These are phyloP conservation scores for Morbakka virulenta DNA, from an alignment of 30 jellyfish, hydroid and myxozoan species.

Conservation along the genomic window DNA sequence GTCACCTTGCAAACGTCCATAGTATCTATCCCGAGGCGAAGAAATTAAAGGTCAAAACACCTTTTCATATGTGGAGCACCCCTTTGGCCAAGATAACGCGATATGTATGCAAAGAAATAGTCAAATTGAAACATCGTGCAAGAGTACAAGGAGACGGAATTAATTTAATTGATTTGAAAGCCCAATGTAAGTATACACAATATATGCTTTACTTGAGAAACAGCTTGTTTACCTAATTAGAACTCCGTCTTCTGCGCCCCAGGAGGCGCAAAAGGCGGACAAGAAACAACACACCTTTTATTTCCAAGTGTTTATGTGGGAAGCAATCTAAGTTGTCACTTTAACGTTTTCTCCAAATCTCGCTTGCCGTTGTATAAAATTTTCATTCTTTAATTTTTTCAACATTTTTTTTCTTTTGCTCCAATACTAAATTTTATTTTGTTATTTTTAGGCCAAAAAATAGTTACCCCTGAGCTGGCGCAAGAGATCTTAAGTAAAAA, in stretches of 20 bases:
- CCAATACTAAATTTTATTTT: too few species aligned
- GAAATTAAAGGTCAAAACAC: conserved; percentile 93
- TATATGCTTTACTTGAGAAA: too few species aligned
- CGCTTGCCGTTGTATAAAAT: too few species aligned
- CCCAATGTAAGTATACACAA: conserved; percentile 74
- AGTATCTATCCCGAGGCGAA: conserved; percentile 87
- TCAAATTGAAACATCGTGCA: conserved; percentile 71
- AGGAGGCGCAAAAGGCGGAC: too few species aligned
- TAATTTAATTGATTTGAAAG: conserved; percentile 55
- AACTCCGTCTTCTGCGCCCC: too few species aligned
- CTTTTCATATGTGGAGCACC: conserved; percentile 77
- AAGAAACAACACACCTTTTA: too few species aligned
- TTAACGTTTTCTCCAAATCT: too few species aligned
- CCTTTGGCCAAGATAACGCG: conserved; percentile 71
- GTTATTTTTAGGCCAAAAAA: conserved; percentile 64
- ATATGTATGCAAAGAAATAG: conserved; percentile 41
- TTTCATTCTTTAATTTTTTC: too few species aligned
- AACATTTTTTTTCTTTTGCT: too few species aligned
- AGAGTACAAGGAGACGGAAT: conserved; percentile 66
- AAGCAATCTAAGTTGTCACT: too few species aligned
- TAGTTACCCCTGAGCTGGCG: conserved; percentile 74
- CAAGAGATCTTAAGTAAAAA: conserved; percentile 50
- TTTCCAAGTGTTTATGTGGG: too few species aligned
- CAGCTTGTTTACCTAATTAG: too few species aligned
- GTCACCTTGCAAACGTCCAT: conserved; percentile 94